Base-by-base conservation (phyloP, 2,113 vertebrate species). In the Alosa alosa region DNA sequence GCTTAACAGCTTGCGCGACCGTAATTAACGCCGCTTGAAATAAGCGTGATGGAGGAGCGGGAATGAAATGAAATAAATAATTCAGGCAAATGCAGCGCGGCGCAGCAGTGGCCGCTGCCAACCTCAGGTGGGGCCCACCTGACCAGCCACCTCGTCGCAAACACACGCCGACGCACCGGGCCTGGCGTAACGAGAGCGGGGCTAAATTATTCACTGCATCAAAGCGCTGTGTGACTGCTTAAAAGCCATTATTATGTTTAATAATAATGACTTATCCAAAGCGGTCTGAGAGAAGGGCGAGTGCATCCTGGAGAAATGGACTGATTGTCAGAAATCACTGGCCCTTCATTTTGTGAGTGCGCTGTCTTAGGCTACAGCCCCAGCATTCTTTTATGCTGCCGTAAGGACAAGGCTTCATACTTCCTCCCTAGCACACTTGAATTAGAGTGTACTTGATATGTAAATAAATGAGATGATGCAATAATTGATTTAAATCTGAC, bases 221-320 rank as follows among this genome's bases (percentile, higher is more conserved):
- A 91, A 94, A 92, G 91, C 92, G 88, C 91, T 91, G 89, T 31
- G 89, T 90, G 91, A 92, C 94, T 94, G 91, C 88, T 90, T 94
- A 94, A 95, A 94, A 94, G 94, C 94, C 94, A 93, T 95, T 94
- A 94, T 94, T 94, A 94, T 94, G 92, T 94, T 94, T 95, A 94
- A 95, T 94, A 94, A 94, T 94, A 95, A 96, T 95, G 93, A 94
- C 93, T 94, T 93, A 93, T 94, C 91, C 89, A 93, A 31, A 36
- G 64, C 25, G 92, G 91, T 90, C 87, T 83, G 20, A 85, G 84
- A 78, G 68, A 84, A 31, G 78, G 75, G n/a, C 22, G n/a, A 31
- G 9, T 11, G 45, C 41, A 15, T 68, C 41, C 41, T n/a, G 83
- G 82, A 60, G 60, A 82, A 92, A 91, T 83, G 88, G 88, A 88